A percentile compares a stretch with the other conserved stretches of the same genome.
phyloP scores from a whole-genome alignment of 2,797 vertebrate genomes.

The Pseudopleuronectes americanus region DNA sequence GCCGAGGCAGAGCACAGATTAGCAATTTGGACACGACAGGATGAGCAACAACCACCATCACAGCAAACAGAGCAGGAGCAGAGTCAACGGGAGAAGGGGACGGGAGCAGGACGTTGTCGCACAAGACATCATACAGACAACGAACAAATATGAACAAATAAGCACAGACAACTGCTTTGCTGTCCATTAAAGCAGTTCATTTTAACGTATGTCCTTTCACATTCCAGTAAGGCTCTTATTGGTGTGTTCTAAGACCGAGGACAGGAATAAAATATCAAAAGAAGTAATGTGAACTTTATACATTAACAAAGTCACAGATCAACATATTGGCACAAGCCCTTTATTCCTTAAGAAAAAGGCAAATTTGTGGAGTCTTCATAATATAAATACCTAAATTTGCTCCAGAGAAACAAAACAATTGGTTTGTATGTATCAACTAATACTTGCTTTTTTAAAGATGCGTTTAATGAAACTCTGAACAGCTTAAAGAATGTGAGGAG shows the following conservation, averaged over 20 bases:
- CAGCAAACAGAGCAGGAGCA: slow-evolving; percentile 74
- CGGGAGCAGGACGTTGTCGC: slow-evolving; percentile 43
- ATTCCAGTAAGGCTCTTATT: slow-evolving; percentile 20
- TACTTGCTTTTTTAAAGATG: slow-evolving; percentile 4
- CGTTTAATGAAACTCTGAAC: slow-evolving; percentile 5
- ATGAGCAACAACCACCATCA: slow-evolving; percentile 77
- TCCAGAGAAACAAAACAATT: too few relatives aligned
- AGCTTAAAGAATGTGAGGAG: slow-evolving; percentile 37
- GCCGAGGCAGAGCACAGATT: slow-evolving; percentile 98
- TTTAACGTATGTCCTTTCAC: slow-evolving; percentile 76
- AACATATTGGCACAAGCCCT: background rate
- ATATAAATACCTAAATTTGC: too few relatives aligned
- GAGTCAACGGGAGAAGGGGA: slow-evolving; percentile 42
- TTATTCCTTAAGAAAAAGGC: background rate
- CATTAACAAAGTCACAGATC: background rate
- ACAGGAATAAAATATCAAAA: too few relatives aligned
- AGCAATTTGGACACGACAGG: slow-evolving; percentile 85
- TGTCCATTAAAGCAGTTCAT: slow-evolving; percentile 70
- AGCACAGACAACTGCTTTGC: slow-evolving; percentile 64
- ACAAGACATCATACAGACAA: slow-evolving; percentile 74
- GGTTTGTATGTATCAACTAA: background rate
- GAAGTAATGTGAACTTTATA: background rate
- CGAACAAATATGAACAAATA: slow-evolving; percentile 71
- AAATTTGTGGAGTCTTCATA: too few relatives aligned
- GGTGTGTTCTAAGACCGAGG: background rate